Evolutionary conservation across 2,888 invertebrate species (phyloP), one percentile per base, ranked within the genome.

Genomic region (Ormyrus rosae): DNA sequence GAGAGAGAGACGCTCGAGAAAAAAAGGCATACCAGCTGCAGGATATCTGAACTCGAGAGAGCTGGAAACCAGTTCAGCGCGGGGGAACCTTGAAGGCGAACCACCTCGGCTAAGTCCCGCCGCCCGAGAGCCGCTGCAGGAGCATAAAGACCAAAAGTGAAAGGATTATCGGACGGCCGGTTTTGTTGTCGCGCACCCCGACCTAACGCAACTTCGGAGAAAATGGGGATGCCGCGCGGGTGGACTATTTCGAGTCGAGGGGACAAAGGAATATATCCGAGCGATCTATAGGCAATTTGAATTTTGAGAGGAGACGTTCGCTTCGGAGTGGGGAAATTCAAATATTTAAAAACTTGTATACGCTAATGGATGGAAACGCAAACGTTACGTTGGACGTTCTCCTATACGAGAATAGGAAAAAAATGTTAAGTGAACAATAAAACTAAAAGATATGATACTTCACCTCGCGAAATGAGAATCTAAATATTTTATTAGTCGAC

Each of bases 81-180:
- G 63, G 50, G 45, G 63, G 60, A 77, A 53, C 73, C 68, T 72
- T 70, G 77, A 81, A 81, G 71, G 73, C 60, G 50, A 75, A 68
- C 70, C 55, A 34, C 56, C 65, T 76, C 50, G 34, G 63, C 13
- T 68, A 71, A 1, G 73, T 75, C 56, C 50, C 50, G 64, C 70
- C 34, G 34, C 4, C 34, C 19, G 19, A 19, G 2, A 34, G 34
- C 6, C 9, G 61, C 72, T 72, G 84, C 83, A 86, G 83, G 84
- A 85, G 84, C 84, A 86, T 84, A 83, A 85, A 85, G 84, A 86
- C 84, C 34, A 84, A 86, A 88, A 89, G 89, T 88, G 89, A 89
- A 89, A 88, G 89, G 88, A 82, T 82, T 74, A 81, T 80, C 73
- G 78, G 68, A 72, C 74, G 73, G 73, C 69, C 70, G 69, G 77